A percentile compares a stretch with the other conserved stretches of the same genome.
Evolutionary conservation across 2,113 vertebrate species (phyloP).

Genomic region (Siniperca chuatsi): DNA sequence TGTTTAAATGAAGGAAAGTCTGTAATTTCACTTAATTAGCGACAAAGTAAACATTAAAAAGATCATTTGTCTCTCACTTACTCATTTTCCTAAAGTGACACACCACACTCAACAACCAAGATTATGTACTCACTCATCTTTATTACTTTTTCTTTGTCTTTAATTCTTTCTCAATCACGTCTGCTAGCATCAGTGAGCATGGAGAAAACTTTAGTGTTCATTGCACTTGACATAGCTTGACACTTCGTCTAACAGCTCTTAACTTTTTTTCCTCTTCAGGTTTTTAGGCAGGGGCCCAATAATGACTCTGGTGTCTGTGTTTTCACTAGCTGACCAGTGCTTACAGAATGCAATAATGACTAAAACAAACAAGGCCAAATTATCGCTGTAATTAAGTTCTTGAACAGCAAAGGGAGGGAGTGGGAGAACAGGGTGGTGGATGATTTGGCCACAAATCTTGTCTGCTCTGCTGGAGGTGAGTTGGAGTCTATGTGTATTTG

Average conservation of each 20-base stretch:
- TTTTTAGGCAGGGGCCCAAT: conserved; percentile 22
- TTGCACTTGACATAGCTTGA: conserved; percentile 22
- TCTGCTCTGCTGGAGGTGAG: conserved; percentile 57
- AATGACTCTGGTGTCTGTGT: conserved; percentile 33
- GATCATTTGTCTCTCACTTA: conserved; percentile 48
- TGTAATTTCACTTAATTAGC: conserved; percentile 68
- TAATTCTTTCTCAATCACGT: conserved; percentile 33
- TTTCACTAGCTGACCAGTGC: conserved; percentile 64
- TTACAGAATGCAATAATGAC: conserved; percentile 49
- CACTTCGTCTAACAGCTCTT: not conserved
- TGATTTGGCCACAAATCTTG: conserved; percentile 54
- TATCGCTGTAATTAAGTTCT: conserved; percentile 69
- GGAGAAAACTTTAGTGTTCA: conserved; percentile 22
- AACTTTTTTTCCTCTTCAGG: not conserved
- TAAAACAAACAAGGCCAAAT: conserved; percentile 68
- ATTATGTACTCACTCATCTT: conserved; percentile 44
- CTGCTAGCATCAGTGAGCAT: conserved; percentile 32
- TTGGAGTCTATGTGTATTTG: conserved; percentile 18
- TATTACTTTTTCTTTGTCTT: conserved; percentile 23
- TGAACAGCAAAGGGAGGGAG: conserved; percentile 43
- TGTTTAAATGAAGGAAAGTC: conserved; percentile 59
- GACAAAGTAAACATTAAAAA: conserved; percentile 59
- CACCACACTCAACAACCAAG: conserved; percentile 41
- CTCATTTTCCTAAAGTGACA: conserved; percentile 57
- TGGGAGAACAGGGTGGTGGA: conserved; percentile 30